Percentiles rank a stretch among this genome's conserved stretches.
These are phyloP conservation scores for Mellilla xanthometata DNA, from an alignment of 2,888 invertebrate genomes.

Conservation along the genomic window DNA sequence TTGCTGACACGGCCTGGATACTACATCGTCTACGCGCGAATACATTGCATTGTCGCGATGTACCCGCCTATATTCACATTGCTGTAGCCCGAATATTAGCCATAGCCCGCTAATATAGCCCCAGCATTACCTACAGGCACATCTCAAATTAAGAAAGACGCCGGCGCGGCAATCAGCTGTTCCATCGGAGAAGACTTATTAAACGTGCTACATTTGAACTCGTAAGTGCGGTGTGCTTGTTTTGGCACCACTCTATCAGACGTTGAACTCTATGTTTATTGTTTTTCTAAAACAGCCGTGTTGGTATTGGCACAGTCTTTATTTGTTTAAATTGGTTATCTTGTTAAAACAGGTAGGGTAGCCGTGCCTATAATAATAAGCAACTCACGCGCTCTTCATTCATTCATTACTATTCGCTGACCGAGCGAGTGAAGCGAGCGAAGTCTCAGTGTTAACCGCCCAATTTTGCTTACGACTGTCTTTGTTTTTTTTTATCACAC, in stretches of 20 bases:
- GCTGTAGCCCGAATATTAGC: too few relatives aligned
- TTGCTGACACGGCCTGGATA: too few relatives aligned
- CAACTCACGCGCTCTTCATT: constrained; percentile 22
- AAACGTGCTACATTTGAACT: not conserved
- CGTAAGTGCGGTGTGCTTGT: constrained; percentile 58
- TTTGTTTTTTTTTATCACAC: too few relatives aligned
- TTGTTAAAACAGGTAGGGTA: constrained; percentile 63
- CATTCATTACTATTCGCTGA: constrained; percentile 12
- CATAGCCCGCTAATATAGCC: too few relatives aligned
- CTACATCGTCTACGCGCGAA: too few relatives aligned
- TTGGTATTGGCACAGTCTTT: constrained; percentile 75
- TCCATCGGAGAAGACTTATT: not conserved
- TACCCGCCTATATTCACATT: too few relatives aligned
- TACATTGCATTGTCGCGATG: too few relatives aligned
- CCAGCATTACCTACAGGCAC: too few relatives aligned
- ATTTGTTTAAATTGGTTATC: constrained; percentile 75
- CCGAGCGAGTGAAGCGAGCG: too few relatives aligned
- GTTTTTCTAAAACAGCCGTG: constrained; percentile 71
- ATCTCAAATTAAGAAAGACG: too few relatives aligned
- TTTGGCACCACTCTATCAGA: constrained; percentile 71
- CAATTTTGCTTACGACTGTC: too few relatives aligned
- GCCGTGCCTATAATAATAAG: constrained; percentile 48
- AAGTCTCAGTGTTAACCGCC: too few relatives aligned
- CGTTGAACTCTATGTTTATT: constrained; percentile 74
- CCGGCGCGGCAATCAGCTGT: not conserved